Percentiles rank a stretch among this genome's conserved stretches.
Conservation (phyloP, 2,113 vertebrate species). For the Neopipo cinnamomea region DNA sequence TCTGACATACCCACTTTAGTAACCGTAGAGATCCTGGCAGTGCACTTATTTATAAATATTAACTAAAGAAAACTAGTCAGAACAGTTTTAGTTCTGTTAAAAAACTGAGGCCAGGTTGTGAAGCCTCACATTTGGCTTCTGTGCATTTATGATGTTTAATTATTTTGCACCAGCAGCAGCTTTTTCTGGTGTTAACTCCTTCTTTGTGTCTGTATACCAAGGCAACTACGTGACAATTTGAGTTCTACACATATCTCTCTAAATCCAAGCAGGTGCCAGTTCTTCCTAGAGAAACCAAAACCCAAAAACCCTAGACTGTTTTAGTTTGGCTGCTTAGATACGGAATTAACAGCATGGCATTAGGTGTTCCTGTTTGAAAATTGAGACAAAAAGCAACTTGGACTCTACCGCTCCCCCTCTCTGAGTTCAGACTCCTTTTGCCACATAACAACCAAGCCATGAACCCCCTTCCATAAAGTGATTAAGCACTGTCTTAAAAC, state of each 20-base stretch:
- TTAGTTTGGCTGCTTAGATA: background rate
- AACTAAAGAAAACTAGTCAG: background rate
- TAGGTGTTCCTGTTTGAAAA: background rate
- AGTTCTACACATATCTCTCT: background rate
- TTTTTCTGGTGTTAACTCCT: background rate
- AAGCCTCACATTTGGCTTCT: background rate
- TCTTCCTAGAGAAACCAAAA: background rate
- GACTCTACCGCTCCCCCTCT: background rate
- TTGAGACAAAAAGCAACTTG: background rate
- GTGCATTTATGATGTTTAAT: background rate
- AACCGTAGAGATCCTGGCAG: background rate
- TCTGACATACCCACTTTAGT: background rate
- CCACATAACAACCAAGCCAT: background rate
- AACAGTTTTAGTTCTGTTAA: background rate
- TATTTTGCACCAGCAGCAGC: background rate
- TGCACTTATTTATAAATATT: background rate
- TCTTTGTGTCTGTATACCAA: background rate
- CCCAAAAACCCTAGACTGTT: background rate
- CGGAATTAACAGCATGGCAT: background rate
- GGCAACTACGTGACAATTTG: background rate
- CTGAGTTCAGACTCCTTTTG: background rate
- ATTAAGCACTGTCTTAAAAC: background rate
- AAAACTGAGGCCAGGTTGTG: background rate
- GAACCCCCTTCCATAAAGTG: background rate
- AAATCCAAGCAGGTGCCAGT: background rate